A percentile compares a stretch with the other conserved stretches of the same genome.
Evolutionary conservation across 2,888 invertebrate species (phyloP).

Genomic region (Dynastes maya): DNA sequence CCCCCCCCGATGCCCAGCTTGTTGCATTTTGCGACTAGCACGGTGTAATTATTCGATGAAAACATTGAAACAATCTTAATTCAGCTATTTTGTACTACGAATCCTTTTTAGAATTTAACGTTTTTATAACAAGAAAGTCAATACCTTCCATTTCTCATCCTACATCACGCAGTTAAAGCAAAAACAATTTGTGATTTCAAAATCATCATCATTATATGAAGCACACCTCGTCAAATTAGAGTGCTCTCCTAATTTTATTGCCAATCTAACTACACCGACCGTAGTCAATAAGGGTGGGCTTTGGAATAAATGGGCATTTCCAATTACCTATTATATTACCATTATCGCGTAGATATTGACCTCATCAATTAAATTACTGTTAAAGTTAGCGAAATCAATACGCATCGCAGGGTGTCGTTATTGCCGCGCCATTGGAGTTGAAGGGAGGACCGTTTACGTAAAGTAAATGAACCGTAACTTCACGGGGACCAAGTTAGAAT

Average conservation of each 20-base stretch:
- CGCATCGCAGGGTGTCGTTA: neutral
- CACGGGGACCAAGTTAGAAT: neutral
- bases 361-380: slow-evolving; percentile 35
- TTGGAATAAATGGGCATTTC: neutral
- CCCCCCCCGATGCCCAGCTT: too few species aligned
- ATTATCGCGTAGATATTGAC: slow-evolving; percentile 32
- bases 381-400: slow-evolving; percentile 22
- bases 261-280: neutral
- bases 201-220: neutral
- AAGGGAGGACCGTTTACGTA: slow-evolving; percentile 16
- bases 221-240: neutral
- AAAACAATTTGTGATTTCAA: neutral
- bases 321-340: slow-evolving; percentile 28
- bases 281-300: neutral
- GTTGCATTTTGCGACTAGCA: too few species aligned
- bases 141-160: too few species aligned
- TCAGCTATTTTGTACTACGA: neutral
- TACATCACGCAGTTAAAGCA: too few species aligned
- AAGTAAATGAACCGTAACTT: slow-evolving; percentile 11
- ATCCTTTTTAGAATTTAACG: neutral
- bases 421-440: neutral
- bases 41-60: too few species aligned
- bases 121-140: neutral
- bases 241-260: slow-evolving; percentile 34
- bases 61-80: neutral